phyloP scores from a whole-genome alignment of 2,113 vertebrate species.

The Lipotes vexillifer region DNA sequence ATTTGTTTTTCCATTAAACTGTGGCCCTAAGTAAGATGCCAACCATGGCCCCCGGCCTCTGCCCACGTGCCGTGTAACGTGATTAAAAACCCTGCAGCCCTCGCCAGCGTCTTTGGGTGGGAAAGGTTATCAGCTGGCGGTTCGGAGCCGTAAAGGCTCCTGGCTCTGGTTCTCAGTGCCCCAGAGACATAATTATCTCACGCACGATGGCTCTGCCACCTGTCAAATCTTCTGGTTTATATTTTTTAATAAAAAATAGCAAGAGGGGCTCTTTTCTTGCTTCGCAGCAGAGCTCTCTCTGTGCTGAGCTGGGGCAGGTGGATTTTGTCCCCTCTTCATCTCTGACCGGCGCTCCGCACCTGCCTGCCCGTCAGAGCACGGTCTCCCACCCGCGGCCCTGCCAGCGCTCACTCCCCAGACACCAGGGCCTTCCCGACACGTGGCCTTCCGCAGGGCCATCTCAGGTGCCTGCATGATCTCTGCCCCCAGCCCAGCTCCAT shows the following conservation, averaged over 20 bases:
- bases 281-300: neutral
- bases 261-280: constrained; percentile 46
- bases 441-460: neutral
- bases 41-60: constrained; percentile 50
- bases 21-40: constrained; percentile 68
- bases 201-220: constrained; percentile 74
- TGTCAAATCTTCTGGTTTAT: constrained; percentile 75
- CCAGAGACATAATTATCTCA: constrained; percentile 77
- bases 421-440: neutral
- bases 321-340: neutral
- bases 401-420: neutral
- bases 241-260: constrained; percentile 61
- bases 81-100: constrained; percentile 74
- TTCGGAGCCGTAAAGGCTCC: constrained; percentile 71
- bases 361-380: neutral
- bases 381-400: neutral
- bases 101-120: constrained; percentile 53
- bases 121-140: constrained; percentile 69
- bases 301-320: neutral
- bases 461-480: neutral
- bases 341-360: neutral
- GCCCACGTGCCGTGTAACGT: constrained; percentile 47
- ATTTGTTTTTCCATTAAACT: constrained; percentile 54
- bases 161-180: constrained; percentile 68
- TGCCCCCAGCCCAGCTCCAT: neutral